Conservation (phyloP, 2,113 vertebrate species). For the Catharus fuscescens region DNA sequence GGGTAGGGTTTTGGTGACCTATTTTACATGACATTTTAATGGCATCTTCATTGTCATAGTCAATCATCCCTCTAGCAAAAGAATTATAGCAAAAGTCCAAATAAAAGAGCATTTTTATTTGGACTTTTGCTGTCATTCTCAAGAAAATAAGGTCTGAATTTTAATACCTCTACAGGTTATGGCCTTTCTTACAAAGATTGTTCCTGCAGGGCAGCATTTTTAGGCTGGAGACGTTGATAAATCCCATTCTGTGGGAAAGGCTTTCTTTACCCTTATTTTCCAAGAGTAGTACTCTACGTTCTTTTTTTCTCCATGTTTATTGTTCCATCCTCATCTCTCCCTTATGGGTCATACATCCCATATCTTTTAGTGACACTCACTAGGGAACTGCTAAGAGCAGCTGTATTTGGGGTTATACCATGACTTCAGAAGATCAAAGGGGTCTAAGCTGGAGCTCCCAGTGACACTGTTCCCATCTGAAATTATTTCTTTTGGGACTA, state of each 20-base stretch:
- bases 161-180: not conserved
- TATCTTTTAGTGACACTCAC: not conserved
- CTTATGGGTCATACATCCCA: not conserved
- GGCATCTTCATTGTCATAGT: not conserved
- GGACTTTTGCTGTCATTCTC: not conserved
- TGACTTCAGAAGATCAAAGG: not conserved
- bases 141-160: not conserved
- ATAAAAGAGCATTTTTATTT: not conserved
- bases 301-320: not conserved
- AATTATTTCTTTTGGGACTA: not conserved
- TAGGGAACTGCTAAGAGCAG: not conserved
- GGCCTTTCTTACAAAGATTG: not conserved
- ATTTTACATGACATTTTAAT: not conserved
- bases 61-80: not conserved
- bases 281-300: not conserved
- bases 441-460: not conserved
- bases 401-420: not conserved
- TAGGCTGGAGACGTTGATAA: not conserved
- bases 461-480: not conserved
- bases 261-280: not conserved
- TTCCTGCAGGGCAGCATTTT: not conserved
- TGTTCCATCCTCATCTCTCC: not conserved
- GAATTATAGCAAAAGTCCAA: no score
- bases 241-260: not conserved
- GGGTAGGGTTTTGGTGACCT: not conserved